phyloP scores from a whole-genome alignment of 2,797 vertebrate genomes.

The Mionectes olivaceus region DNA sequence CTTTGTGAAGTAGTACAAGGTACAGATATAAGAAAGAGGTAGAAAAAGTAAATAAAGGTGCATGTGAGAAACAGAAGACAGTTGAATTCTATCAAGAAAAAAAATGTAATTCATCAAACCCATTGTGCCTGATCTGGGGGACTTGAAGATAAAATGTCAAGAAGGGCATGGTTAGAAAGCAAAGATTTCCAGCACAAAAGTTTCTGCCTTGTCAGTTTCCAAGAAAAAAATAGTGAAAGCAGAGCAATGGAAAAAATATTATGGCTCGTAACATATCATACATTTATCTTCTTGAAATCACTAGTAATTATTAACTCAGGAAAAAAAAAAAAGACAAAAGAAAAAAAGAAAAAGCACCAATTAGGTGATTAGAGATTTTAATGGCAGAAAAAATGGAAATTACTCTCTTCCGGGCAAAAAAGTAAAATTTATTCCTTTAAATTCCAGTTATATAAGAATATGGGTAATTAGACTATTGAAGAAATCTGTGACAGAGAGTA shows the following conservation, averaged over 20 bases:
- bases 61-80: neutral
- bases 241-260: neutral
- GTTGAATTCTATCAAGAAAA: neutral
- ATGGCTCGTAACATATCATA: neutral
- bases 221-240: neutral
- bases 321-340: neutral
- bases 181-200: neutral
- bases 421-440: neutral
- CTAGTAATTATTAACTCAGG: neutral
- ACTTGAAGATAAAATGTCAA: neutral
- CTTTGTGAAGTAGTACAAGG: neutral
- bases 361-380: neutral
- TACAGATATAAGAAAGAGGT: neutral
- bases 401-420: neutral
- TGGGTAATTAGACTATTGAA: conserved; percentile 37
- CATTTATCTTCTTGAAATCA: neutral
- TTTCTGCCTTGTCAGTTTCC: neutral
- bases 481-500: conserved; percentile 49
- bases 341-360: neutral
- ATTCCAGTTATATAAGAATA: conserved; percentile 51
- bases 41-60: neutral
- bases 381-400: neutral
- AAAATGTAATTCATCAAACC: neutral
- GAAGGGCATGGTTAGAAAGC: neutral
- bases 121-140: neutral